phyloP scores from a whole-genome alignment of 2,797 vertebrate species.

The Malurus splendens region DNA sequence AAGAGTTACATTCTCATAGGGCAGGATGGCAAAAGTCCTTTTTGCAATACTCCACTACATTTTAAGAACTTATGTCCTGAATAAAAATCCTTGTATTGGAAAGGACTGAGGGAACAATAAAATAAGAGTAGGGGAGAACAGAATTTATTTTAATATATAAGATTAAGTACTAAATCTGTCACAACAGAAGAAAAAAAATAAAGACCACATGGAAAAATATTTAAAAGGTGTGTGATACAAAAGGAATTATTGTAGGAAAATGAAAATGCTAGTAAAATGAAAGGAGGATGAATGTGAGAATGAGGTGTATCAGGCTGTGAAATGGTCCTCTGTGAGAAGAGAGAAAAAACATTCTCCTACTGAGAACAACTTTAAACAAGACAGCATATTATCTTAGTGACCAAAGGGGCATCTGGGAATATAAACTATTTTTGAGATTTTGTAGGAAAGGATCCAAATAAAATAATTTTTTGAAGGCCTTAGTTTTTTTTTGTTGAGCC shows the following conservation, averaged over 20 bases:
- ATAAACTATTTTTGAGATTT: not conserved
- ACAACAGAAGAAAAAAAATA: not conserved
- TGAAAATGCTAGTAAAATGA: not conserved
- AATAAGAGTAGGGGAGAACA: not conserved
- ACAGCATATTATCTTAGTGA: not conserved
- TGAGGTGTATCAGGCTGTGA: constrained; percentile 7
- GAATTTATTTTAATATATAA: not conserved
- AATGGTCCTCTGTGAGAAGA: not conserved
- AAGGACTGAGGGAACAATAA: not conserved
- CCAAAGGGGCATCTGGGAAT: not conserved
- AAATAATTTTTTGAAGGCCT: not conserved
- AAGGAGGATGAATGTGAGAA: not conserved
- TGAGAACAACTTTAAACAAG: not conserved
- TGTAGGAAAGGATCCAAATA: not conserved
- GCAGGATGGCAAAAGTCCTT: not conserved
- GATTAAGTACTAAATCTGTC: not conserved
- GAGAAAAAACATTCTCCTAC: not conserved
- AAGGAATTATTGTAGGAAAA: constrained; percentile 12
- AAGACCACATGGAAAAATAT: not conserved
- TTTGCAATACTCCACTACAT: not conserved
- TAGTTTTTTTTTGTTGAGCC: not conserved
- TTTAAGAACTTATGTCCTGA: not conserved
- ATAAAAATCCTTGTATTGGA: not conserved
- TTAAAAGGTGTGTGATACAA: not conserved
- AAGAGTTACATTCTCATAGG: not conserved